phyloP scores from a whole-genome alignment of 2,888 invertebrate species.

The Leucoma salicis region DNA sequence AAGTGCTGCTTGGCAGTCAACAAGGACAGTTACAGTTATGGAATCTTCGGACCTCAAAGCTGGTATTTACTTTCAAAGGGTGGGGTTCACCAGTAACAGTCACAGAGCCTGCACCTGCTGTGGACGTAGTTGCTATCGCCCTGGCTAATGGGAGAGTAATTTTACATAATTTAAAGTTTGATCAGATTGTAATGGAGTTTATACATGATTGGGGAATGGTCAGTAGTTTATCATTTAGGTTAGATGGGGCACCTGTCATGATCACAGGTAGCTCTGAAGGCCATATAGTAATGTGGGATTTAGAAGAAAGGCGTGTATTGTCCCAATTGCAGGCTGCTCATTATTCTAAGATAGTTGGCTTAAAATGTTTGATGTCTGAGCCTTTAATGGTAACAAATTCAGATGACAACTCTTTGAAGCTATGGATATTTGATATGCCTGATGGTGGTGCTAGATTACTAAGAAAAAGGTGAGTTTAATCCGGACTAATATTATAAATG shows the following conservation, averaged over 20 bases:
- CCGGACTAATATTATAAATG: too few relatives aligned
- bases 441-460: conserved; percentile 94
- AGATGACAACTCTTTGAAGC: conserved; percentile 95
- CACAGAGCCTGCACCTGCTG: conserved; percentile 93
- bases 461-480: conserved; percentile 84
- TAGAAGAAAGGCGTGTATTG: conserved; percentile 89
- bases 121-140: conserved; percentile 96
- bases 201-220: conserved; percentile 96
- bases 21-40: conserved; percentile 94
- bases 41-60: conserved; percentile 91
- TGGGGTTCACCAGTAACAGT: conserved; percentile 88
- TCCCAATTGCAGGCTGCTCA: conserved; percentile 93
- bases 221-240: conserved; percentile 91
- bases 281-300: conserved; percentile 96
- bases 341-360: conserved; percentile 87
- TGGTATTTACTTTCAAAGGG: conserved; percentile 89
- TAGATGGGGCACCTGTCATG: conserved; percentile 93
- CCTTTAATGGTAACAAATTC: conserved; percentile 95
- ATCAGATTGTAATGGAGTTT: conserved; percentile 92
- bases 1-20: conserved; percentile 92
- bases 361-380: conserved; percentile 93
- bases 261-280: conserved; percentile 91
- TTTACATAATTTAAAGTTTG: conserved; percentile 93
- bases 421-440: conserved; percentile 95
- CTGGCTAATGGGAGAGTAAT: conserved; percentile 90